These are phyloP conservation scores for Carollia perspicillata DNA, from an alignment of 2,113 vertebrate genomes.

Conservation along the genomic window DNA sequence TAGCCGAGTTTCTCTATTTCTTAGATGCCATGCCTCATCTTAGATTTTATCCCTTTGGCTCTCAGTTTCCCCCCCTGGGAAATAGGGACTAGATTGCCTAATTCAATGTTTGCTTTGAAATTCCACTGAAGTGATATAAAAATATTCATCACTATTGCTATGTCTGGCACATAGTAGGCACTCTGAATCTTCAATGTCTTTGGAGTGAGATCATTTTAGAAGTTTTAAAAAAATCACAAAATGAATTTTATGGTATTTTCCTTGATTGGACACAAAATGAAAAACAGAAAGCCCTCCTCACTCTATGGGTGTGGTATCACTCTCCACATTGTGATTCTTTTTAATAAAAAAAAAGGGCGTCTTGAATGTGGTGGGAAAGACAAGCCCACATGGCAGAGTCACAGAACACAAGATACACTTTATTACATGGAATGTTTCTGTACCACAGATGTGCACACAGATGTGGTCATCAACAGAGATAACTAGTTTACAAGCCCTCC, in stretches of 20 bases:
- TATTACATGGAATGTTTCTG: constrained; percentile 65
- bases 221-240: not conserved
- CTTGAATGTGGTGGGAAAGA: constrained; percentile 62
- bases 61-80: not conserved
- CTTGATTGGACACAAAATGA: constrained; percentile 49
- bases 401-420: constrained; percentile 63
- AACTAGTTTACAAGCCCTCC: constrained; percentile 72
- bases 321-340: constrained; percentile 48
- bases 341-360: constrained; percentile 49
- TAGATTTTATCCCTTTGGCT: not conserved
- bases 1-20: not conserved
- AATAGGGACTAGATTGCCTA: not conserved
- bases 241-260: constrained; percentile 25
- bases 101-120: not conserved
- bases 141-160: not conserved
- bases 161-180: not conserved
- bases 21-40: not conserved
- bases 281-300: constrained; percentile 54
- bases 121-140: not conserved
- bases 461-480: constrained; percentile 74
- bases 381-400: constrained; percentile 53
- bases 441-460: constrained; percentile 72
- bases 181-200: not conserved
- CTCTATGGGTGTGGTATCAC: constrained; percentile 50
- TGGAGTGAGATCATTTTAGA: not conserved